Evolutionary conservation across 1,140 invertebrate species (phyloP), one percentile per base, ranked within the genome.

Genomic region (Atta colombica): DNA sequence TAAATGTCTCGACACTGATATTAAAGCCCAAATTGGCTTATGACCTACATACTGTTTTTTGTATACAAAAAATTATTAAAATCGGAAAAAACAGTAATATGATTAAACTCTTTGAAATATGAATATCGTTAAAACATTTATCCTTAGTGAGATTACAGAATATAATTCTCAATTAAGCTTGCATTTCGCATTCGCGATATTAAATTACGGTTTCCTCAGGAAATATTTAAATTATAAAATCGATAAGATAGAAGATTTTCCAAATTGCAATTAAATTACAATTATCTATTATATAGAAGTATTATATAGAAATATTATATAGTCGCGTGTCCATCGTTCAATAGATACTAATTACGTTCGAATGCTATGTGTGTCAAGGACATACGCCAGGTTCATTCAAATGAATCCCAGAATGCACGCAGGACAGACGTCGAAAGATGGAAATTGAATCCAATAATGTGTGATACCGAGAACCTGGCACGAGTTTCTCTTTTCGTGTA

Each of bases 381-480:
- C 87, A 77, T 45, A 10, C 60, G 8, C 63, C 10, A 60, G 53
- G 55, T 68, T 71, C 51, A 60, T 75, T 31, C 77, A 21, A 28
- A 69, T 63, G 25, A 25, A 82, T n/a, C 25, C 58, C 35, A 55
- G 31, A 88, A 58, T 28, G 71, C 82, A 77, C 81, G 14, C 65
- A 53, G 60, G 31, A 66, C 21, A 31, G 14, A 21, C 21, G 18
- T 45, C 74, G 35, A 58, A 39, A 25, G 66, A n/a, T 58, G 14
- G 35, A 45, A 60, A 58, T 8, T 49, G 18, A 78, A 51, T 18
- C 14, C 65, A 63, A 72, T 49, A 25, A 84, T 35, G 80, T 72
- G 89, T 69, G 87, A 90, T 85, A 87, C 63, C 72, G 39, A 68
- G 87, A 86, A 88, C 87, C 89, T 89, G 87, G 80, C 80, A 91